Base-by-base conservation (phyloP, 2,888 invertebrate genomes). In the Macaria notata region DNA sequence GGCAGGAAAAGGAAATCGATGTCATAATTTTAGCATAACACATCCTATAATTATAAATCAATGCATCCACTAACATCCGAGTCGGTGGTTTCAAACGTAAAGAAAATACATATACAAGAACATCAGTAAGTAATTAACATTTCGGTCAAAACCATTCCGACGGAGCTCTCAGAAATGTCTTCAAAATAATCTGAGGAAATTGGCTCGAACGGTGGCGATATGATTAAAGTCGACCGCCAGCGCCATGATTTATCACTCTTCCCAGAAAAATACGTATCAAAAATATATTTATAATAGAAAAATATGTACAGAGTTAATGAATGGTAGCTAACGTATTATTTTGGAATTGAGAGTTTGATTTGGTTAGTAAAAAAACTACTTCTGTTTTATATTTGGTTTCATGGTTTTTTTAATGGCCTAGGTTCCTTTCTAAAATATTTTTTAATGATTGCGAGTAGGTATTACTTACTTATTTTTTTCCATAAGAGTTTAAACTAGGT, bases 221-320 rank as follows among this genome's bases (percentile, higher is more conserved):
- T 64, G 63, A 66, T 66, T 66, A 57, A 62, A 64, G 62, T 48
- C 50, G 59, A 55, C 63, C 31, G 56, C 61, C 56, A 49, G 59
- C 41, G 49, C 36, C 50, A 49, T 62, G 55, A 65, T 59, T 66
- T 60, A 59, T 60, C 8, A 56, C 59, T 48, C 50, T 63, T 65
- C 60, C 50, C 45, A 61, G 65, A 64, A 65, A 61, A 64, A 54
- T 59, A 38, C 50, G 49, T 62, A 59, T 64, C 58, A 58, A 62
- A 62, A 60, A 41, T n/a, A 41, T 41, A 41, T 30, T 19, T 9
- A 29, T 42, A 4, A 9, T 5, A 42, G 9, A n/a, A 42, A 9
- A 19, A 43, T 43, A 36, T 36, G 33, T 36, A 36, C 33, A 36
- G 7, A 36, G 7, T 36, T 36, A 36, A 3, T 36, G 33, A 7